These are phyloP conservation scores for Agrochola circellaris DNA, from an alignment of 2,888 invertebrate genomes.

Conservation along the genomic window DNA sequence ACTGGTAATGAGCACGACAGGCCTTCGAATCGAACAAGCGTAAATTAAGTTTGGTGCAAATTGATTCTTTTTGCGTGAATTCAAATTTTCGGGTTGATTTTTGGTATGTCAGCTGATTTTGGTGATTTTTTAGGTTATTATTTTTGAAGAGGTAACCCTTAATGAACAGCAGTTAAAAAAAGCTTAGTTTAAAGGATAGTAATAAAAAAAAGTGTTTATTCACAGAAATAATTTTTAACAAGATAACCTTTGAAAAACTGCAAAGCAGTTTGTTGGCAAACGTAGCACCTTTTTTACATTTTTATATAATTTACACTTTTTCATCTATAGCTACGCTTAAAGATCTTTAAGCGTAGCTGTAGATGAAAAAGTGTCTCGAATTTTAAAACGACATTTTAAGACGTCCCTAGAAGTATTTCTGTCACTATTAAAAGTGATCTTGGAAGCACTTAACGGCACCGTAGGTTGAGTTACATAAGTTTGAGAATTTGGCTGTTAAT, in stretches of 20 bases:
- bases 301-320: no score
- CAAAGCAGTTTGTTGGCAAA: no score
- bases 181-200: no score
- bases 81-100: neutral
- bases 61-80: conserved; percentile 18
- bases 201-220: no score
- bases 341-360: no score
- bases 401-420: neutral
- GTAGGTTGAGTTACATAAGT: neutral
- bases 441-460: neutral
- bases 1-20: conserved; percentile 55
- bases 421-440: neutral
- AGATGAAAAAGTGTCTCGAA: no score
- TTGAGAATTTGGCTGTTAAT: neutral
- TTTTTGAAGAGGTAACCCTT: neutral
- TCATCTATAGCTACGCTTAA: no score
- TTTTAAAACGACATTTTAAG: neutral
- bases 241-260: no score
- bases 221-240: no score
- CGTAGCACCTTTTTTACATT: no score
- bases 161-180: no score
- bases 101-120: neutral
- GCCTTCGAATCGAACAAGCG: conserved; percentile 38
- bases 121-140: neutral
- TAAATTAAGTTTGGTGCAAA: conserved; percentile 54